Percentiles rank a stretch among this genome's conserved stretches.
These are phyloP conservation scores for Steinernema scapterisci DNA, from an alignment of 2,888 invertebrate species.

Conservation along the genomic window DNA sequence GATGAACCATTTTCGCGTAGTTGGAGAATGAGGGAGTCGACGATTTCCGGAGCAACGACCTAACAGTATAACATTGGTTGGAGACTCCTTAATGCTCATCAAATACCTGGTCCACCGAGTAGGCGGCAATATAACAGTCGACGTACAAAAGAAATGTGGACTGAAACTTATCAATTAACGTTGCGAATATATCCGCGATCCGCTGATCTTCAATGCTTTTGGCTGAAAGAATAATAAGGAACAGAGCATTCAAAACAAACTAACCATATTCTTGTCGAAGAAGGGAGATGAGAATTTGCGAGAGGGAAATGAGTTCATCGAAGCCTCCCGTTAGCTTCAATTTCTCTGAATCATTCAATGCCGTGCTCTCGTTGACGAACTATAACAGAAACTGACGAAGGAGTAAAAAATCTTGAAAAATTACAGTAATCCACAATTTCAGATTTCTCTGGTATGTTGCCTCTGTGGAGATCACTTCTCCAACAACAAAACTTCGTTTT, in stretches of 20 bases:
- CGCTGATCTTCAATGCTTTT: background rate
- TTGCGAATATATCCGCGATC: background rate
- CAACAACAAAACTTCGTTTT: conserved; percentile 8
- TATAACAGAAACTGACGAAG: background rate
- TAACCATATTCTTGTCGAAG: conserved; percentile 11
- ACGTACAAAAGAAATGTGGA: conserved; percentile 7
- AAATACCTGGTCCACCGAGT: conserved; percentile 3
- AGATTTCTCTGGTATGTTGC: conserved; percentile 11
- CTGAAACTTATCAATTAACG: background rate
- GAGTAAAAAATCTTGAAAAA: no score
- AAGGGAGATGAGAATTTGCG: background rate
- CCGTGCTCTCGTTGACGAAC: background rate
- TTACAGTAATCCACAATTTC: conserved; percentile 19
- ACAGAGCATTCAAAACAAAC: no score
- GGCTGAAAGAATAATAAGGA: background rate
- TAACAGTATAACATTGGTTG: background rate
- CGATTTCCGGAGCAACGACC: background rate
- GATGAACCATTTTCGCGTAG: background rate
- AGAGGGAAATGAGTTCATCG: background rate
- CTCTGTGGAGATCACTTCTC: conserved; percentile 24
- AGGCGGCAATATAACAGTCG: conserved; percentile 20
- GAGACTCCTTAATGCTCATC: background rate
- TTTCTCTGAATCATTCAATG: background rate
- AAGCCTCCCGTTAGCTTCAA: conserved; percentile 12
- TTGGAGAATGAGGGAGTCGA: background rate